These are phyloP conservation scores for Holcopasites calliopsidis DNA, from an alignment of 1,140 invertebrate species.

Conservation along the genomic window DNA sequence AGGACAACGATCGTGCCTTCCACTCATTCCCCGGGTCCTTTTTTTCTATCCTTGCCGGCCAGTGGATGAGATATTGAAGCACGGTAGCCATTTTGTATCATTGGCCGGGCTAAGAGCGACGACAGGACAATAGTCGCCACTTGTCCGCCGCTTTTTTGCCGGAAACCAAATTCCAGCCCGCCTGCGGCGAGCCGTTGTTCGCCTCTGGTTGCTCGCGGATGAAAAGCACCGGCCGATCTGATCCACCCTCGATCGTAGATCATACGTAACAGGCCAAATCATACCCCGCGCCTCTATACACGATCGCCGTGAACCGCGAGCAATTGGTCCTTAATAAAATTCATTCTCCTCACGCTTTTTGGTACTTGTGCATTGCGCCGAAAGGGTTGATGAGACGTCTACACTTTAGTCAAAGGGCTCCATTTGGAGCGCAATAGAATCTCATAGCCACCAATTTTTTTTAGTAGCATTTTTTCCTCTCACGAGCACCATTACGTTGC, in stretches of 20 bases:
- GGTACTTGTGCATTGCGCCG: background rate
- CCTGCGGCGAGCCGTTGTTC: slow-evolving; percentile 18
- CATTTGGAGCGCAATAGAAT: background rate
- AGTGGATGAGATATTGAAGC: slow-evolving; percentile 50
- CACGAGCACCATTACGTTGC: no score
- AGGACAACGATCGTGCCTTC: slow-evolving; percentile 17
- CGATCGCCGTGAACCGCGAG: background rate
- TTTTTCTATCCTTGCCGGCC: background rate
- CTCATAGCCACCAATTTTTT: no score
- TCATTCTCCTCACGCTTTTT: no score
- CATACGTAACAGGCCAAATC: slow-evolving; percentile 22
- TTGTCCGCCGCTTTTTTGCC: slow-evolving; percentile 46
- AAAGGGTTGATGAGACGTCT: background rate
- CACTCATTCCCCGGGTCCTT: background rate
- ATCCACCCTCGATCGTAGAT: slow-evolving; percentile 35
- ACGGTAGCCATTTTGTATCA: slow-evolving; percentile 62
- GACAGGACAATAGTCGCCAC: slow-evolving; percentile 56
- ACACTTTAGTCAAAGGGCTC: background rate
- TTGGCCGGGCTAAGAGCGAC: slow-evolving; percentile 25
- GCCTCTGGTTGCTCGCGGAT: background rate
- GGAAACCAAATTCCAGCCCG: slow-evolving; percentile 48
- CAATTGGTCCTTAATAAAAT: slow-evolving; percentile 6
- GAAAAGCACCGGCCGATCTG: slow-evolving; percentile 25
- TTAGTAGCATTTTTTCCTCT: no score
- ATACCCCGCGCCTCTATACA: slow-evolving; percentile 12